Evolutionary conservation across 2,888 invertebrate species (phyloP), one percentile per base, ranked within the genome.

Genomic region (Drosophila dives): DNA sequence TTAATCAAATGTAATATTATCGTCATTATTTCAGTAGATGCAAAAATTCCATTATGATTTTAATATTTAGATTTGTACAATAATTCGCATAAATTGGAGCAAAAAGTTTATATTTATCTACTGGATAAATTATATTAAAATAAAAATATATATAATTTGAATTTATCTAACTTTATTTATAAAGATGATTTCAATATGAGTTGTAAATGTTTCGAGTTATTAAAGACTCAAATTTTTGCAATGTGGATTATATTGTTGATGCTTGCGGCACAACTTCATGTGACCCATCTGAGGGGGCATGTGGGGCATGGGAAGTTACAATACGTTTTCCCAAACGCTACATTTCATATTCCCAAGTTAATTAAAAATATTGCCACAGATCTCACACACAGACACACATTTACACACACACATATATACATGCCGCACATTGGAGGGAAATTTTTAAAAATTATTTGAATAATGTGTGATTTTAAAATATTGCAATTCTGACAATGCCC

Each of bases 381-480:
- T 72, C 53, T 66, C 62, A 2, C 17, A 29, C 53, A 29, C 17
- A 29, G 50, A 29, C 62, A 55, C 32, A 23, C n/a, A 42, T 42
- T 34, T 3, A 49, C 15, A n/a, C 26, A 48, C 50, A 20, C 10
- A 7, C 2, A 11, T n/a, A 38, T 7, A 36, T 54, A 26, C 23
- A 36, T 33, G 54, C 51, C 64, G 54, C 48, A 48, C 40, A 55
- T 38, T 56, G 60, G 62, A 64, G 71, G 77, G 75, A 80, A 80
- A 79, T 85, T 77, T 80, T 80, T 80, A 88, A 91, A 90, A 90
- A 83, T 83, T 80, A 92, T 91, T 91, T 92, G 86, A 90, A 91
- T 91, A 92, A 91, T 91, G 90, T 91, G 90, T 90, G 89, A 91
- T 91, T 90, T 90, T 87, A 90, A 90, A 91, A 85, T 88, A 90